These are phyloP conservation scores for Upupa epops DNA, from an alignment of 2,113 vertebrate genomes.

Conservation along the genomic window DNA sequence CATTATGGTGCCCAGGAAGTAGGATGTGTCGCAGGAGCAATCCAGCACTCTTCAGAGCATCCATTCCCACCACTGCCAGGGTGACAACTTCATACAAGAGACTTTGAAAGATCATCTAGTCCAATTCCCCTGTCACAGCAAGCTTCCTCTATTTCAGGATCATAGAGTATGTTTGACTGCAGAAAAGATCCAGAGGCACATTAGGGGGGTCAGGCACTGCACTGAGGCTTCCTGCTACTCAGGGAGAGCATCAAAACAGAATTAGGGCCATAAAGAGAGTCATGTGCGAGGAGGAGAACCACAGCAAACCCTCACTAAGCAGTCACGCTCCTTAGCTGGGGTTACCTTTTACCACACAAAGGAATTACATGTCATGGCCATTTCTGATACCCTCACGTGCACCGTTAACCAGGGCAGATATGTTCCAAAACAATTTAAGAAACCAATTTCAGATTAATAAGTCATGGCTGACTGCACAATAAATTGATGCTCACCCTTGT, in stretches of 20 bases:
- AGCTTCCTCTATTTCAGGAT: constrained; percentile 70
- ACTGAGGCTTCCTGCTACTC: constrained; percentile 68
- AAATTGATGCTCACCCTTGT: not conserved
- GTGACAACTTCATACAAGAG: too few species aligned
- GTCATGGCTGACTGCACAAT: not conserved
- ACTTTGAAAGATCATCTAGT: too few species aligned
- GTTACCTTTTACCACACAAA: not conserved
- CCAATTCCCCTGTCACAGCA: too few species aligned
- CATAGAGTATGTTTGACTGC: constrained; percentile 2
- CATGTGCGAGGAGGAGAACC: not conserved
- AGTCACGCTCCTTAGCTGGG: not conserved
- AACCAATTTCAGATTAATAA: too few species aligned
- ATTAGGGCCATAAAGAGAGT: not conserved
- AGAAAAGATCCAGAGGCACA: constrained; percentile 59
- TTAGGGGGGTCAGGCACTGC: constrained; percentile 50
- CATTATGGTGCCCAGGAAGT: not conserved
- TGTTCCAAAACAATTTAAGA: not conserved
- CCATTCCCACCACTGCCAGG: constrained; percentile 66
- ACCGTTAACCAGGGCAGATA: not conserved
- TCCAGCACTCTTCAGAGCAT: constrained; percentile 57
- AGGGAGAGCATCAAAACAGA: not conserved
- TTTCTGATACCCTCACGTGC: not conserved
- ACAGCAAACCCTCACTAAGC: not conserved
- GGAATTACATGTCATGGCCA: not conserved
- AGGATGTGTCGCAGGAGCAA: constrained; percentile 59